These are phyloP conservation scores for Malurus elegans DNA, from an alignment of 2,113 vertebrate genomes.

Conservation along the genomic window DNA sequence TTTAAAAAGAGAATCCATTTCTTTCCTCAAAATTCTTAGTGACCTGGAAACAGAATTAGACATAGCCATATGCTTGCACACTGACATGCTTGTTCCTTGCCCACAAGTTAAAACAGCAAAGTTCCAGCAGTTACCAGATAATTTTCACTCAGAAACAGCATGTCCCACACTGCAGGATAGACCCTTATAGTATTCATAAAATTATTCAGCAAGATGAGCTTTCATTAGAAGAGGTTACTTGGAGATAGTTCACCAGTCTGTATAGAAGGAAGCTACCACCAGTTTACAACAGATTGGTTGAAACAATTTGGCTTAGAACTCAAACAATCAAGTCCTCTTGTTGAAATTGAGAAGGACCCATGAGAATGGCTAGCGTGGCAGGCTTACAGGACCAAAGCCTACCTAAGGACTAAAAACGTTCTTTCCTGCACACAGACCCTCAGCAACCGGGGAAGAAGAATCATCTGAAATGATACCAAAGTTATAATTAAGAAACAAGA, in stretches of 20 bases:
- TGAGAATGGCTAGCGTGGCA: fast-evolving
- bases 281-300: background rate
- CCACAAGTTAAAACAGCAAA: background rate
- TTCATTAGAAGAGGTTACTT: background rate
- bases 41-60: conserved; percentile 12
- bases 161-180: background rate
- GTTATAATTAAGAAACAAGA: background rate
- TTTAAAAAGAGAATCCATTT: background rate
- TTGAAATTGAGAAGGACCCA: background rate
- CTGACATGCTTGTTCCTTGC: background rate
- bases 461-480: background rate
- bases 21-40: conserved; percentile 12
- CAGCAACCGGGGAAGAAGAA: background rate
- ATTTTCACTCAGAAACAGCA: background rate
- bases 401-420: background rate
- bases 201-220: background rate
- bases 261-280: background rate
- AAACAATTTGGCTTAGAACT: background rate
- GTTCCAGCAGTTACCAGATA: background rate
- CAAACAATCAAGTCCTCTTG: background rate
- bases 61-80: background rate
- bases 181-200: background rate
- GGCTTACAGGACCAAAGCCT: background rate
- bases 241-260: background rate
- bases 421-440: background rate